phyloP scores from a whole-genome alignment of 2,113 vertebrate genomes.

The Aix galericulata region DNA sequence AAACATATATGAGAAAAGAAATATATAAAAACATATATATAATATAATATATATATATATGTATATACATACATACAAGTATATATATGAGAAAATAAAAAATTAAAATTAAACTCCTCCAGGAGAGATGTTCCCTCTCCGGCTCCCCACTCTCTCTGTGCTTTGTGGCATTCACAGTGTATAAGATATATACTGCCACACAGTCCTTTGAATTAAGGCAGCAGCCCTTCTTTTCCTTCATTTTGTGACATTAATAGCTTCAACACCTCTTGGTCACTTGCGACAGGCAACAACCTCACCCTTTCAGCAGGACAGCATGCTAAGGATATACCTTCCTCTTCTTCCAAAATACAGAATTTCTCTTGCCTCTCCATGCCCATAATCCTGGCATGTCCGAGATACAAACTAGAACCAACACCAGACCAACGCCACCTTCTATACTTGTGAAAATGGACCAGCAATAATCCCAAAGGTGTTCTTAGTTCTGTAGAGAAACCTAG shows the following conservation, averaged over 20 bases:
- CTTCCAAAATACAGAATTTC: background rate
- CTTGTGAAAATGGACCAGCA: background rate
- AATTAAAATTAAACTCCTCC: background rate
- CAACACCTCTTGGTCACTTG: background rate
- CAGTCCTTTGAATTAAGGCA: background rate
- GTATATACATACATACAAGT: too few species aligned
- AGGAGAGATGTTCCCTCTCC: background rate
- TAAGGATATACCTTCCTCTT: background rate
- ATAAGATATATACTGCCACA: background rate
- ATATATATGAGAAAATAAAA: too few species aligned
- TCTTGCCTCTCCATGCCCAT: background rate
- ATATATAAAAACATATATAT: too few species aligned
- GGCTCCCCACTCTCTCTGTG: background rate
- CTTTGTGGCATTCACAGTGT: background rate
- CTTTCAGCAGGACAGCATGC: background rate
- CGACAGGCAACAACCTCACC: background rate
- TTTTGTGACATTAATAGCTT: background rate
- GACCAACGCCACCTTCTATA: background rate
- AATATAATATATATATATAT: too few species aligned
- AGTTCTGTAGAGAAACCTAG: background rate
- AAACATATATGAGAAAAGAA: too few species aligned
- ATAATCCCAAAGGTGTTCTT: background rate
- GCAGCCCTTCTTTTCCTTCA: background rate
- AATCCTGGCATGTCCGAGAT: background rate
- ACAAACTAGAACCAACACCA: background rate